Conservation (phyloP, 37 sponge, comb jelly and placozoan genomes). For the Aphrocallistes beatrix region DNA sequence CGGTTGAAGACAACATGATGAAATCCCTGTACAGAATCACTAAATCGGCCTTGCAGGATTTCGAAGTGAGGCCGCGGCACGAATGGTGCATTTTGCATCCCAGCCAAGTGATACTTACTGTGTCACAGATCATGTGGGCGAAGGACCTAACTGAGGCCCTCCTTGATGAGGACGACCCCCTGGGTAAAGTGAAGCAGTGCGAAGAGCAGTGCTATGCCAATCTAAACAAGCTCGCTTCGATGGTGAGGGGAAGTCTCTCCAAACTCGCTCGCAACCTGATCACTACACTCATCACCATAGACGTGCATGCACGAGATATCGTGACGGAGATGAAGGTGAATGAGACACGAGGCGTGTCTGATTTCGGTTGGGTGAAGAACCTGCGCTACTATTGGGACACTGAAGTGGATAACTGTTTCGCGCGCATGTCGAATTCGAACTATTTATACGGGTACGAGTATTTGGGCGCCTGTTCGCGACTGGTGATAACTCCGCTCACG, state of each 20-base stretch:
- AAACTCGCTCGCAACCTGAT: slow-evolving; percentile 70
- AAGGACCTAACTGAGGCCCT: slow-evolving; percentile 75
- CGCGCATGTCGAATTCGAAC: slow-evolving; percentile 80
- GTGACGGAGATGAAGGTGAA: slow-evolving; percentile 72
- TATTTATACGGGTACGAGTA: slow-evolving; percentile 95
- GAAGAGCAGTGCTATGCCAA: slow-evolving; percentile 79
- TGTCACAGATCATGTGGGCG: slow-evolving; percentile 96
- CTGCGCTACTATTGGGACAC: slow-evolving; percentile 94
- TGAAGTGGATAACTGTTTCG: slow-evolving; percentile 79
- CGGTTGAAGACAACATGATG: slow-evolving; percentile 93
- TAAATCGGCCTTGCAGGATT: slow-evolving; percentile 80
- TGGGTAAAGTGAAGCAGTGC: slow-evolving; percentile 53
- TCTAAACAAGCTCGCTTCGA: slow-evolving; percentile 84
- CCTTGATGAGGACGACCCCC: slow-evolving; percentile 37
- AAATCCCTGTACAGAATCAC: slow-evolving; percentile 67
- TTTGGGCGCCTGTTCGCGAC: slow-evolving; percentile 82
- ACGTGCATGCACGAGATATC: slow-evolving; percentile 93
- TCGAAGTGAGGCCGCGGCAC: slow-evolving; percentile 63
- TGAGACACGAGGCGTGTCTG: slow-evolving; percentile 49
- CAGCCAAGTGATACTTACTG: slow-evolving; percentile 88
- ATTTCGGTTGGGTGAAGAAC: slow-evolving; percentile 98
- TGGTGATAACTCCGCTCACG: slow-evolving; percentile 96
- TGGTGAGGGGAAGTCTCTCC: slow-evolving; percentile 84
- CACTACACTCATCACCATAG: slow-evolving; percentile 89
- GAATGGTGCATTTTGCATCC: slow-evolving; percentile 82